Conservation (phyloP, 2,797 vertebrate genomes). For the Pteronotus mesoamericanus region DNA sequence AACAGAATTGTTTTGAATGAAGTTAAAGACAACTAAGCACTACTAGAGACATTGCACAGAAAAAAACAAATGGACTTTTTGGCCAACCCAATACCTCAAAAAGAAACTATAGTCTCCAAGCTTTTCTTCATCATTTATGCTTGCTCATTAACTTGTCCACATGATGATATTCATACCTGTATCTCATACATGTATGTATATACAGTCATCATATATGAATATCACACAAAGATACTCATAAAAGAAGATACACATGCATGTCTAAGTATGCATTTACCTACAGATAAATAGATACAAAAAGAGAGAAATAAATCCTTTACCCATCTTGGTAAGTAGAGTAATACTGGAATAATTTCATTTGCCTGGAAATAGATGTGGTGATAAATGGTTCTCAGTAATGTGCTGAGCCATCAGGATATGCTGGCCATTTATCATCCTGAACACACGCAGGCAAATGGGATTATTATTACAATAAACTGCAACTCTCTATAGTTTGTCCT, state of each 20-base stretch:
- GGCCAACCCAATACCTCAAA: neutral
- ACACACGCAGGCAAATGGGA: constrained; percentile 69
- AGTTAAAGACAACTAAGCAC: neutral
- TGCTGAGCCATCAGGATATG: constrained; percentile 77
- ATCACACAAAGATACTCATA: neutral
- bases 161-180: neutral
- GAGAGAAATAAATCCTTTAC: neutral
- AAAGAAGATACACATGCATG: neutral
- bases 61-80: too few relatives aligned
- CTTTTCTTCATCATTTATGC: neutral
- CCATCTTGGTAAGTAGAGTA: constrained; percentile 58
- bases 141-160: neutral
- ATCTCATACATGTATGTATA: neutral
- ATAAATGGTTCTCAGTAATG: constrained; percentile 77
- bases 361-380: constrained; percentile 71
- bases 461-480: constrained; percentile 80
- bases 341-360: constrained; percentile 73
- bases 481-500: constrained; percentile 58
- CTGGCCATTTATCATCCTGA: constrained; percentile 80
- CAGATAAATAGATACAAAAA: neutral
- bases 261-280: neutral
- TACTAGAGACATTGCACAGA: neutral
- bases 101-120: neutral
- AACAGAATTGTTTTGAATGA: neutral
- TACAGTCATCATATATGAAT: neutral